These are phyloP conservation scores for Motacilla alba DNA, from an alignment of 2,113 vertebrate species.

Conservation along the genomic window DNA sequence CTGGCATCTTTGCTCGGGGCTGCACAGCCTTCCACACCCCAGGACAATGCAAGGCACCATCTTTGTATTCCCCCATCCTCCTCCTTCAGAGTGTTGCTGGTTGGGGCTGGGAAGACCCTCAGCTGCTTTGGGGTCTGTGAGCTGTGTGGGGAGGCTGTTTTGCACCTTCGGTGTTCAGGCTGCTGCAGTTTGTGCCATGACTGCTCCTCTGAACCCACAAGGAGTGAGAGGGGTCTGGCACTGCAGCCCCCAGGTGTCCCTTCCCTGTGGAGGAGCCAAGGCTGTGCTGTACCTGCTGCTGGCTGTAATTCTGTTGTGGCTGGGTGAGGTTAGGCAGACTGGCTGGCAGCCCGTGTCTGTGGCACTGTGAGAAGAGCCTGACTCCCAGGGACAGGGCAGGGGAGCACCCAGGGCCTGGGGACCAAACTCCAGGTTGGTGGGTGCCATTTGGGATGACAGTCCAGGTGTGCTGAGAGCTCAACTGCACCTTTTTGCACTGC, in stretches of 20 bases:
- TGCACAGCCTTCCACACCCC: not conserved
- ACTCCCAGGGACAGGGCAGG: not conserved
- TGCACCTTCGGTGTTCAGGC: not conserved
- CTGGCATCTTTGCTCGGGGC: not conserved
- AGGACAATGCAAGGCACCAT: not conserved
- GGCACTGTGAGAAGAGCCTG: not conserved
- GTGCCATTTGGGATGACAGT: not conserved
- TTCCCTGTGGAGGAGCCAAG: not conserved
- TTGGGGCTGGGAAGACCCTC: not conserved
- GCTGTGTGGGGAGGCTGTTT: not conserved
- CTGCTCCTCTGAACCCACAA: not conserved
- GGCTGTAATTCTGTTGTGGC: not conserved
- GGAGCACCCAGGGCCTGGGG: accelerated
- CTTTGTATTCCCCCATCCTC: not conserved
- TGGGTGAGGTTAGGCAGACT: not conserved
- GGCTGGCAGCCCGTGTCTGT: not conserved
- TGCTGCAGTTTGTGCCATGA: not conserved
- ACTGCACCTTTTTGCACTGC: not conserved
- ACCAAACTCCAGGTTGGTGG: not conserved
- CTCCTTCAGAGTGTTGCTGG: not conserved
- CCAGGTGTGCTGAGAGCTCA: not conserved
- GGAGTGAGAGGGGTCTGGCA: not conserved
- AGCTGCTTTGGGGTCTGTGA: not conserved
- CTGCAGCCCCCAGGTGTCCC: not conserved
- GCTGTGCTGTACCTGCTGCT: accelerated